A percentile compares a stretch with the other conserved stretches of the same genome.
Evolutionary conservation across 2,888 invertebrate species (phyloP).

Genomic region (Poecilobothrus nobilitatus): DNA sequence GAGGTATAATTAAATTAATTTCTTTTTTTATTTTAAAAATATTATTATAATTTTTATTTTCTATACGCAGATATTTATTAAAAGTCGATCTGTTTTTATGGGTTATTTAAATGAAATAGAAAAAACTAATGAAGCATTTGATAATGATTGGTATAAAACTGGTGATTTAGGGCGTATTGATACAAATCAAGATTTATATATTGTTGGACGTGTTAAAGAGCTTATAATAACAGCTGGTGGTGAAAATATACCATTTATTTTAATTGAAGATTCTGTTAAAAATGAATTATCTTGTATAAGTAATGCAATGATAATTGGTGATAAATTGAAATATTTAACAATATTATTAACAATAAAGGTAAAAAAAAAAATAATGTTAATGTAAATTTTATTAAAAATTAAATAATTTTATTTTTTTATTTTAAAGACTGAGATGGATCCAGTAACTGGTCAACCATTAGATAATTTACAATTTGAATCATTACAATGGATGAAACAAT

Average conservation of each 20-base stretch:
- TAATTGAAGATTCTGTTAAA: slow-evolving; percentile 71
- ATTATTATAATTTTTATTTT: slow-evolving; percentile 48
- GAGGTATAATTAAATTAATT: slow-evolving; percentile 42
- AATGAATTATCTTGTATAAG: slow-evolving; percentile 65
- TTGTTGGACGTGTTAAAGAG: slow-evolving; percentile 71
- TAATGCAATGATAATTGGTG: slow-evolving; percentile 80
- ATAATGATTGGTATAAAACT: slow-evolving; percentile 73
- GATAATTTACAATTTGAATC: slow-evolving; percentile 59
- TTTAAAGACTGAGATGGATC: slow-evolving; percentile 56
- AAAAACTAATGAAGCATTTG: slow-evolving; percentile 65
- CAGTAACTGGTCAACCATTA: slow-evolving; percentile 58
- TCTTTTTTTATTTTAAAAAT: slow-evolving; percentile 47
- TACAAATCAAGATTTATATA: slow-evolving; percentile 57
- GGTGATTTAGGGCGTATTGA: slow-evolving; percentile 82
- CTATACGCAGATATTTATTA: slow-evolving; percentile 53
- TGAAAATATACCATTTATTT: slow-evolving; percentile 80
- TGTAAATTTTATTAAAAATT: background rate
- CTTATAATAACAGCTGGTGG: slow-evolving; percentile 90
- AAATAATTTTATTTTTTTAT: background rate
- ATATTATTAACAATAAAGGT: slow-evolving; percentile 77
- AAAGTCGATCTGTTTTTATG: slow-evolving; percentile 79
- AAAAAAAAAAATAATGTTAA: slow-evolving; percentile 25
- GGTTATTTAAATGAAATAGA: slow-evolving; percentile 66
- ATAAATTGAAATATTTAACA: slow-evolving; percentile 75
- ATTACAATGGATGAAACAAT: slow-evolving; percentile 59